A percentile compares a stretch with the other conserved stretches of the same genome.
phyloP scores from a whole-genome alignment of 2,888 invertebrate genomes.

The Hypolimnas misippus region DNA sequence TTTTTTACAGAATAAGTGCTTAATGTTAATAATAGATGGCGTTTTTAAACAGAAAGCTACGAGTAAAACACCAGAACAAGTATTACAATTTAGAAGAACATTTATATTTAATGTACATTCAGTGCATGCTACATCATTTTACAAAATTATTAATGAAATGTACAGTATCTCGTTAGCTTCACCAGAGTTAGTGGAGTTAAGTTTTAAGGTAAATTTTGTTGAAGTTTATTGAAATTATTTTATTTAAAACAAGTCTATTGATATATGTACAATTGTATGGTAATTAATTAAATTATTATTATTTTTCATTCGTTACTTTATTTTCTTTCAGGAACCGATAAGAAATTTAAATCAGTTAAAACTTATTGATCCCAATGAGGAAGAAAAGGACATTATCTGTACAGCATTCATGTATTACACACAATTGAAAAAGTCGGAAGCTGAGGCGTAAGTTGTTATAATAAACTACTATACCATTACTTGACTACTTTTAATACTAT shows the following conservation, averaged over 20 bases:
- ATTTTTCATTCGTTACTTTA: too few relatives aligned
- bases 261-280: too few relatives aligned
- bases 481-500: too few relatives aligned
- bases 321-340: constrained; percentile 59
- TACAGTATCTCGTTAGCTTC: constrained; percentile 54
- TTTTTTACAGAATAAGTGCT: constrained; percentile 52
- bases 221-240: not conserved
- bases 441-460: constrained; percentile 65
- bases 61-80: constrained; percentile 29
- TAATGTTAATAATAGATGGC: constrained; percentile 63
- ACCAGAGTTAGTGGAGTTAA: constrained; percentile 50
- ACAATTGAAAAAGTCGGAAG: constrained; percentile 60
- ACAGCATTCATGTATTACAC: constrained; percentile 63
- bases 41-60: constrained; percentile 56
- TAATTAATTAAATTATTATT: too few relatives aligned
- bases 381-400: constrained; percentile 58
- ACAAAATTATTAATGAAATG: constrained; percentile 62
- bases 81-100: constrained; percentile 63
- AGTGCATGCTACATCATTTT: constrained; percentile 43
- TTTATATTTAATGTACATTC: constrained; percentile 54
- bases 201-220: constrained; percentile 59
- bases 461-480: not conserved
- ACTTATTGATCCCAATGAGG: constrained; percentile 58
- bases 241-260: too few relatives aligned
- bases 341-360: constrained; percentile 57